phyloP scores from a whole-genome alignment of 2,113 vertebrate species.

The Larimichthys crocea region DNA sequence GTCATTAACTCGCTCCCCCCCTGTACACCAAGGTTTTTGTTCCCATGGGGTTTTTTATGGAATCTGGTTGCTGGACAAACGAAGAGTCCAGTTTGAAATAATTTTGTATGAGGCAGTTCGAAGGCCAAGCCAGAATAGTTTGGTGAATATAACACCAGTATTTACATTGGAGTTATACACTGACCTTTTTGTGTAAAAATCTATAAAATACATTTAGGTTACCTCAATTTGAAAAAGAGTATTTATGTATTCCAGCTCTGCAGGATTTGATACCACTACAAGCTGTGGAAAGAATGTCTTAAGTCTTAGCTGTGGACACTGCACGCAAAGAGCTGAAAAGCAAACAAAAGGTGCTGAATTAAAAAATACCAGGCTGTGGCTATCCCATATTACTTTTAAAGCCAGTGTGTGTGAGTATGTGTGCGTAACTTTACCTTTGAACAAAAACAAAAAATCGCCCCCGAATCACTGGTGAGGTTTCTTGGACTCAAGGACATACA shows the following conservation, averaged over 20 bases:
- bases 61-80: conserved; percentile 44
- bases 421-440: neutral
- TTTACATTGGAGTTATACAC: conserved; percentile 45
- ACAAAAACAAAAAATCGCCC: neutral
- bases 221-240: conserved; percentile 37
- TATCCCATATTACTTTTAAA: conserved; percentile 27
- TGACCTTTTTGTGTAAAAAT: conserved; percentile 37
- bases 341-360: conserved; percentile 63
- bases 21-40: conserved; percentile 29
- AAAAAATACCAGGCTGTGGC: conserved; percentile 30
- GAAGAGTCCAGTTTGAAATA: conserved; percentile 42
- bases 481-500: neutral
- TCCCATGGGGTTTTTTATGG: conserved; percentile 50
- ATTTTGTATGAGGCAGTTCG: conserved; percentile 16
- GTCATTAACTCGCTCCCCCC: conserved; percentile 33
- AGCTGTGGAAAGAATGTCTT: conserved; percentile 67
- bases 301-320: conserved; percentile 19
- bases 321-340: conserved; percentile 48
- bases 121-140: conserved; percentile 37
- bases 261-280: conserved; percentile 53
- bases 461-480: neutral
- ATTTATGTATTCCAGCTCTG: conserved; percentile 40
- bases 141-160: conserved; percentile 24
- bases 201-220: conserved; percentile 39
- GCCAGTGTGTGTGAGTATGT: neutral